Percentiles rank a stretch among this genome's conserved stretches.
These are phyloP conservation scores for Mylabris sibirica DNA, from an alignment of 2,888 invertebrate species.

Conservation along the genomic window DNA sequence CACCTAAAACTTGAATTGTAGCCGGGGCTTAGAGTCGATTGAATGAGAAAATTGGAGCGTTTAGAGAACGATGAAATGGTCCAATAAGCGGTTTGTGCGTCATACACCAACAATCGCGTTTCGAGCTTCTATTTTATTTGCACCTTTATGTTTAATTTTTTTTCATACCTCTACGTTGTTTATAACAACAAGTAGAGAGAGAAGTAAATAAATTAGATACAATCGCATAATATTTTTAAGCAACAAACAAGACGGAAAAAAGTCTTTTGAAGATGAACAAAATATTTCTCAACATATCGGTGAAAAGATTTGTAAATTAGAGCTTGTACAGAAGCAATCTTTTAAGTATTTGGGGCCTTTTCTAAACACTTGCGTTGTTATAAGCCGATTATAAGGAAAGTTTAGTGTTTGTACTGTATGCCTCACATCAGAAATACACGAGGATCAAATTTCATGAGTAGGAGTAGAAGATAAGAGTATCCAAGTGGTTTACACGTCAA, in stretches of 20 bases:
- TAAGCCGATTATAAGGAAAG: slow-evolving; percentile 12
- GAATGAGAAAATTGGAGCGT: slow-evolving; percentile 58
- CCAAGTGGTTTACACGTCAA: background rate
- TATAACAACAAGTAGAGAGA: slow-evolving; percentile 25
- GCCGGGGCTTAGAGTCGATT: slow-evolving; percentile 53
- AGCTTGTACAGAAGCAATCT: background rate
- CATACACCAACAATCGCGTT: slow-evolving; percentile 39
- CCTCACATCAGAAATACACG: slow-evolving; percentile 4
- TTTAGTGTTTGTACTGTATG: slow-evolving; percentile 8
- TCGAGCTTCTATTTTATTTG: background rate
- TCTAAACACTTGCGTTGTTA: slow-evolving; percentile 9
- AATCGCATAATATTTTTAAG: slow-evolving; percentile 20
- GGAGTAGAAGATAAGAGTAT: background rate
- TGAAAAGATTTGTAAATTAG: slow-evolving; percentile 3
- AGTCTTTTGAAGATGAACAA: background rate
- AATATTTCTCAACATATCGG: background rate
- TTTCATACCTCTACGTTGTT: slow-evolving; percentile 25
- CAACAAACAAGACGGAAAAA: background rate
- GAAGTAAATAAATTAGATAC: slow-evolving; percentile 21
- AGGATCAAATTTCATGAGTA: slow-evolving; percentile 8
- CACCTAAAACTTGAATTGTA: slow-evolving; percentile 53
- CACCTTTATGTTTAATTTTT: background rate
- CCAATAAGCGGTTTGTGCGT: slow-evolving; percentile 55
- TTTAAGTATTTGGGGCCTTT: background rate
- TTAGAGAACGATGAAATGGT: slow-evolving; percentile 51